phyloP scores from a whole-genome alignment of 1,140 invertebrate genomes.

The Drosophila obscura region DNA sequence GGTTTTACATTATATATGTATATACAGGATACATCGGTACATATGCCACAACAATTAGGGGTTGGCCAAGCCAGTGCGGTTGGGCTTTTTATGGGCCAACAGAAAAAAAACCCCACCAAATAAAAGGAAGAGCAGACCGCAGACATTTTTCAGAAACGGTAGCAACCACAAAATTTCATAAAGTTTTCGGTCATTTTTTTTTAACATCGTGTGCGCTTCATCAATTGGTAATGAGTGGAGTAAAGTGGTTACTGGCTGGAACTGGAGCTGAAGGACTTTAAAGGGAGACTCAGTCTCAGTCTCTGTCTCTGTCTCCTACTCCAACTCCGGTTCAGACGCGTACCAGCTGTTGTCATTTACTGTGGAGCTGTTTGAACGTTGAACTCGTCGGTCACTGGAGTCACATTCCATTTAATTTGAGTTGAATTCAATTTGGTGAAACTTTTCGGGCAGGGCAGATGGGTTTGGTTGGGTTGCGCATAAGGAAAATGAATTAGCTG shows the following conservation, averaged over 20 bases:
- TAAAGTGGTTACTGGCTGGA: constrained; percentile 44
- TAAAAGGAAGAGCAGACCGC: constrained; percentile 32
- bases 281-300: background rate
- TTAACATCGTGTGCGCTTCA: constrained; percentile 62
- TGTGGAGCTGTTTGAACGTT: constrained; percentile 51
- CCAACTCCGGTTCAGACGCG: constrained; percentile 10
- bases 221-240: constrained; percentile 78
- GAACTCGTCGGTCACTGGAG: constrained; percentile 60
- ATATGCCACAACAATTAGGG: constrained; percentile 76
- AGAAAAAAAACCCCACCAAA: constrained; percentile 1
- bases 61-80: constrained; percentile 66
- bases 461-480: background rate
- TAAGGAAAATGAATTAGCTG: constrained; percentile 19
- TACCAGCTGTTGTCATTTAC: constrained; percentile 77
- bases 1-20: constrained; percentile 45
- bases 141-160: constrained; percentile 76
- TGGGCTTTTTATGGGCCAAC: constrained; percentile 64
- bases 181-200: constrained; percentile 50
- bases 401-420: constrained; percentile 74
- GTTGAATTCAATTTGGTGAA: constrained; percentile 59
- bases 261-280: constrained; percentile 19
- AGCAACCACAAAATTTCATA: constrained; percentile 82
- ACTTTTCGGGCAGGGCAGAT: constrained; percentile 18
- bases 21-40: constrained; percentile 10
- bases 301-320: no score